Percentiles rank a stretch among this genome's conserved stretches.
Evolutionary conservation across 2,113 vertebrate species (phyloP).

Genomic region (Himantopus leucocephalus): DNA sequence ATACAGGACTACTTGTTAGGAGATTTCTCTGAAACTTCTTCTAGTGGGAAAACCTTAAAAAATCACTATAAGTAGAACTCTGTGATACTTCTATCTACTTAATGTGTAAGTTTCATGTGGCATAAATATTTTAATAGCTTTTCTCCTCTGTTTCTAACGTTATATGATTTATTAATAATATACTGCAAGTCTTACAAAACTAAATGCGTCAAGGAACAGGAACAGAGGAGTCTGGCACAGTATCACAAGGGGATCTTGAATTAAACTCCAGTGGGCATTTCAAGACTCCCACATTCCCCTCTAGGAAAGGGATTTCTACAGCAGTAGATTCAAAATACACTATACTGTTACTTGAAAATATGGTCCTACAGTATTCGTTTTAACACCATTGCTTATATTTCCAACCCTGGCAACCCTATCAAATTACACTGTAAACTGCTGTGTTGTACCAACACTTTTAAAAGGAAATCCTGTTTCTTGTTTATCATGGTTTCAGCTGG

Average conservation of each 20-base stretch:
- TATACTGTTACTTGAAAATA: not conserved
- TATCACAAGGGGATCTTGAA: not conserved
- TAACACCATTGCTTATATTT: not conserved
- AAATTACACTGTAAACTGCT: not conserved
- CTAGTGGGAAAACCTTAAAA: not conserved
- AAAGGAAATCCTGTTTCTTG: too few relatives aligned
- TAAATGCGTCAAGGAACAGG: not conserved
- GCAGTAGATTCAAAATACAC: not conserved
- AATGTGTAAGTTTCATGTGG: not conserved
- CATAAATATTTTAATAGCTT: not conserved
- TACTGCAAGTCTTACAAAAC: not conserved
- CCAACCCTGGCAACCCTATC: not conserved
- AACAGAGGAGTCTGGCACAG: not conserved
- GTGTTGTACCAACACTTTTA: too few relatives aligned
- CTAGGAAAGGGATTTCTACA: not conserved
- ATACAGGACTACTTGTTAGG: not conserved
- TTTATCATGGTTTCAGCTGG: too few relatives aligned
- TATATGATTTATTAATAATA: slow-evolving; percentile 6
- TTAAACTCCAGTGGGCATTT: not conserved
- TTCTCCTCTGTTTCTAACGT: not conserved
- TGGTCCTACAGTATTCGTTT: not conserved
- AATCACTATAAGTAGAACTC: not conserved
- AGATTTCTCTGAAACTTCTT: not conserved
- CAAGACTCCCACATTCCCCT: not conserved
- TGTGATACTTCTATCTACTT: not conserved